Base-by-base conservation (phyloP, 2,888 invertebrate genomes). In the Cistogaster globosa region DNA sequence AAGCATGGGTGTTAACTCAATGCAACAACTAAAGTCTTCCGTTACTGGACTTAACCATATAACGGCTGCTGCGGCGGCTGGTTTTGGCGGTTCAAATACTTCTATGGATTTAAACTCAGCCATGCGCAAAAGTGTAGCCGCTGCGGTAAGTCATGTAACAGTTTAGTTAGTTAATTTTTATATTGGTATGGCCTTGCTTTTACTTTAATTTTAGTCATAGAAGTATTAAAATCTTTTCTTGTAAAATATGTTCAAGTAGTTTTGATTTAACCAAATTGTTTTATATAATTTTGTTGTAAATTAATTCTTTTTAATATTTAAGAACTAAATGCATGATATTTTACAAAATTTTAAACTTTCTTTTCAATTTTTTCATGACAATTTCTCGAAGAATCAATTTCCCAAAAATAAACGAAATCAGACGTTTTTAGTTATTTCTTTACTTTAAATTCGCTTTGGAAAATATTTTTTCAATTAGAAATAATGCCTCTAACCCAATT, bases 111-210 rank as follows among this genome's bases (percentile, higher is more conserved):
- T 85, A 12, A 85, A 79, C 48, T 60, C 85, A 63, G 80, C 89
- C 51, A 86, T 91, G 86, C 90, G 91, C 74, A 91, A 91, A 76
- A 89, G 91, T 87, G 88, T 89, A 86, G 87, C 90, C 84, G 89
- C 89, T 88, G 91, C 92, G 92, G 92, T 91, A 91, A 91, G 92
- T 91, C 88, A 89, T 88, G 89, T 90, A 88, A 88, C 89, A 87
- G 88, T 89, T 88, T 91, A 90, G 88, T 87, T 87, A 42, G 14
- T 65, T 26, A 5, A 8, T 55, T 57, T 55, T n/a, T 57, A 51
- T 71, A 18, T 78, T 81, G 82, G 63, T 63, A 79, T 74, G 81
- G 74, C 65, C 4, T 85, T 78, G 69, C 65, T 75, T 75, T 65
- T 68, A n/a, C 67, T 55, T 57, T 48, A n/a, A 36, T 58, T 58